Percentiles rank a stretch among this genome's conserved stretches.
phyloP scores from a whole-genome alignment of 2,797 vertebrate species.

The Pangasius larnaudii region DNA sequence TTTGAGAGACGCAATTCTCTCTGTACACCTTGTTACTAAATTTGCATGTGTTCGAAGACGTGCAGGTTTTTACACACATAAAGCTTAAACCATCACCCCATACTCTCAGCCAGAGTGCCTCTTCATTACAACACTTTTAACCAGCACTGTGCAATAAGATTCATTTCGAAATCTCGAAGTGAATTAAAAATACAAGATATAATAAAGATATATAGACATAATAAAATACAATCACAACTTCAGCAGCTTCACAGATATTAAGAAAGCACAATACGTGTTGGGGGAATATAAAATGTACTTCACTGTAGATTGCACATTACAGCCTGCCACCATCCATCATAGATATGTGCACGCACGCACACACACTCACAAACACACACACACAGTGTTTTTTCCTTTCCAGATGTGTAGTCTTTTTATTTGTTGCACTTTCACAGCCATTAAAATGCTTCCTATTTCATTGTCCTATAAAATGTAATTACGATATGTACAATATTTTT shows the following conservation, averaged over 20 bases:
- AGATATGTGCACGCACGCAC: not conserved
- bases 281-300: not conserved
- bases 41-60: not conserved
- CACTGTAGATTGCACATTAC: constrained; percentile 2
- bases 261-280: not conserved
- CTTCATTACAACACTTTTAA: not conserved
- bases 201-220: constrained; percentile 11
- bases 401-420: not conserved
- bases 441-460: not conserved
- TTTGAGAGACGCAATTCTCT: not conserved
- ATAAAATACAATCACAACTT: constrained; percentile 9
- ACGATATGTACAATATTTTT: not conserved
- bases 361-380: not conserved
- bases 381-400: not conserved
- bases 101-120: not conserved
- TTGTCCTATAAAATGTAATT: not conserved
- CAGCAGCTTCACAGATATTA: constrained; percentile 19
- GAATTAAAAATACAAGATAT: constrained; percentile 9
- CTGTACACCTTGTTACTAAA: not conserved
- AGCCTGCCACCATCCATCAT: not conserved
- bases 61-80: not conserved
- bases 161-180: not conserved
- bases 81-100: not conserved
- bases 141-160: not conserved
- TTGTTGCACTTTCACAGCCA: not conserved